Conservation (phyloP, 2,888 invertebrate genomes). For the Germaria angustata region DNA sequence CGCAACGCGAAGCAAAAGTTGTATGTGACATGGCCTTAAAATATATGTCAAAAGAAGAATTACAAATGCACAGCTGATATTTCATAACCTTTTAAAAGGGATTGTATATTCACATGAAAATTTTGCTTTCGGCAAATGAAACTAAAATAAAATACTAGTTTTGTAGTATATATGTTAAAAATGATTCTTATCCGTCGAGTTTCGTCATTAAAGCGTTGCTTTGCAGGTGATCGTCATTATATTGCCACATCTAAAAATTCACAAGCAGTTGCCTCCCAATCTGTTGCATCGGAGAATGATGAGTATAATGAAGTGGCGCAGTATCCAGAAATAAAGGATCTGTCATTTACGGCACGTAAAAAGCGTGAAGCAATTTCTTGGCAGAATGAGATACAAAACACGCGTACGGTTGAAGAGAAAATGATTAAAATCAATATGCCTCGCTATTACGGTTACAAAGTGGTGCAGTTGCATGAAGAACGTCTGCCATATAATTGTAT, state of each 20-base stretch:
- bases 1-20: no score
- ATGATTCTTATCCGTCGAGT: constrained; percentile 68
- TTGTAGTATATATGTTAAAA: no score
- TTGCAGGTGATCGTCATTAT: constrained; percentile 21
- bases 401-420: constrained; percentile 91
- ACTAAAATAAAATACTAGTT: no score
- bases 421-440: constrained; percentile 91
- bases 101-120: no score
- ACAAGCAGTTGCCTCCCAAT: not conserved
- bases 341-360: constrained; percentile 81
- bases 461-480: constrained; percentile 83
- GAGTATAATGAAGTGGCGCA: constrained; percentile 72
- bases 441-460: constrained; percentile 88
- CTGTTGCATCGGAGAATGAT: constrained; percentile 34
- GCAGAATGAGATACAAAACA: constrained; percentile 83
- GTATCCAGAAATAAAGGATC: constrained; percentile 80
- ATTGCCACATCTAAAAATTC: constrained; percentile 13
- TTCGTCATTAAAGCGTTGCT: not conserved
- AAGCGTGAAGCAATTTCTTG: constrained; percentile 80
- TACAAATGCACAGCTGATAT: constrained; percentile 58
- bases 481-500: constrained; percentile 85
- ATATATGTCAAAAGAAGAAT: no score
- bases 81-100: constrained; percentile 51
- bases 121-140: no score
- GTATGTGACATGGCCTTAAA: no score